Conservation (phyloP, 2,797 vertebrate species). For the Premnoplex brunnescens region DNA sequence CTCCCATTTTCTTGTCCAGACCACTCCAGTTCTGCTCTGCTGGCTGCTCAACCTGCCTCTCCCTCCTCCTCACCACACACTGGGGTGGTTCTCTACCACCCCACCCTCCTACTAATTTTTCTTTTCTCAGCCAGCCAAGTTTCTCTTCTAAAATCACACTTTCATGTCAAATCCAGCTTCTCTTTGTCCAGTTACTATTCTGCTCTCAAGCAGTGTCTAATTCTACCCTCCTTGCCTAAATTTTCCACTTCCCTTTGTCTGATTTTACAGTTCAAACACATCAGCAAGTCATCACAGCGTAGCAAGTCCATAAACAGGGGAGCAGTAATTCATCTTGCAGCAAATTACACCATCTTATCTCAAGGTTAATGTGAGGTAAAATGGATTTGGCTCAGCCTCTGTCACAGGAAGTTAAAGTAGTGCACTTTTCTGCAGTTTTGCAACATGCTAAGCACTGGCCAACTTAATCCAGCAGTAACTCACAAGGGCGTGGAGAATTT, state of each 20-base stretch:
- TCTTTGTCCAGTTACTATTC: background rate
- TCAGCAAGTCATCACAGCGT: background rate
- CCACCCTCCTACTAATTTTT: background rate
- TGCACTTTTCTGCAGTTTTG: background rate
- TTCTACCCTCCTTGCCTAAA: background rate
- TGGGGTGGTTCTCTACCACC: background rate
- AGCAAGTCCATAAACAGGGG: background rate
- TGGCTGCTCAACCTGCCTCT: background rate
- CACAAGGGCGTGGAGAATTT: background rate
- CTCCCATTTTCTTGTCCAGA: background rate
- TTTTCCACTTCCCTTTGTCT: background rate
- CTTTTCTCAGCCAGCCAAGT: background rate
- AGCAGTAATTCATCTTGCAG: background rate
- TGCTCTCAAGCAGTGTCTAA: background rate
- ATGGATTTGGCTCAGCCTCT: background rate
- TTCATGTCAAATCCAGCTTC: background rate
- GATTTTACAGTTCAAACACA: conserved; percentile 6
- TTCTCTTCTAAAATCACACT: background rate
- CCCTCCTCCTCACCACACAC: background rate
- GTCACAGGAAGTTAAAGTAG: background rate
- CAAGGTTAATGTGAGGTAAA: conserved; percentile 39
- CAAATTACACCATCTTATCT: background rate
- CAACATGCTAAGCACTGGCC: background rate
- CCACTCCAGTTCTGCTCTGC: background rate
- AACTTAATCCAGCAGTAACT: background rate